A percentile compares a stretch with the other conserved stretches of the same genome.
Evolutionary conservation across 53 echinoderm and acorn worm genomes (phyloP).

Genomic region (Henricia sp.): DNA sequence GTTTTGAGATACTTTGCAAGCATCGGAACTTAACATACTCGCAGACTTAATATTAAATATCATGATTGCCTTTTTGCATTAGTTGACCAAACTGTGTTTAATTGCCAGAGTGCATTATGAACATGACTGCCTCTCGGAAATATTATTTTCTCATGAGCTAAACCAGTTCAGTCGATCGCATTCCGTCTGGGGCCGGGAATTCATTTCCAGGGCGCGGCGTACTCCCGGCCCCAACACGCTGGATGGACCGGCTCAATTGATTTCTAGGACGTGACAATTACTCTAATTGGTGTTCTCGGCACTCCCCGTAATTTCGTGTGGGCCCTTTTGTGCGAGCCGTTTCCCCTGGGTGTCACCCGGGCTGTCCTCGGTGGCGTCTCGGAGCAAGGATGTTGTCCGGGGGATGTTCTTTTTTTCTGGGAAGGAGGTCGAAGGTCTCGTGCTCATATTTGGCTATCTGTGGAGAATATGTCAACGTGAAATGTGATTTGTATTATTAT

Average conservation of each 20-base stretch:
- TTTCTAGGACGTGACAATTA: conserved; percentile 46
- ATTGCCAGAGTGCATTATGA: too few relatives aligned
- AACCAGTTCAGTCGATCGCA: neutral
- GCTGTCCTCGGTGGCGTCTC: neutral
- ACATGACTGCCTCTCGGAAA: too few relatives aligned
- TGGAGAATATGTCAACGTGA: too few relatives aligned
- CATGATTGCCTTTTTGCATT: too few relatives aligned
- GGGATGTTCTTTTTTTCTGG: neutral
- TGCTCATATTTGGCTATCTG: too few relatives aligned
- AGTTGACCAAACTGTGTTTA: too few relatives aligned
- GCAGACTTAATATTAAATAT: too few relatives aligned
- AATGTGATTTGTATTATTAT: too few relatives aligned
- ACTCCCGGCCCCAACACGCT: neutral
- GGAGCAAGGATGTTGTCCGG: neutral
- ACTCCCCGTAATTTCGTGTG: conserved; percentile 36
- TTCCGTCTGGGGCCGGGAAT: neutral
- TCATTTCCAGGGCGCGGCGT: neutral
- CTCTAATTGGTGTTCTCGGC: conserved; percentile 50
- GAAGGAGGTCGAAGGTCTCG: too few relatives aligned
- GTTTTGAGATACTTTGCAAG: too few relatives aligned
- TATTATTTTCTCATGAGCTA: neutral
- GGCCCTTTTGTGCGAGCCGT: conserved; percentile 11
- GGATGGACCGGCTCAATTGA: conserved; percentile 21
- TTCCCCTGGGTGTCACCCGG: conserved; percentile 25
- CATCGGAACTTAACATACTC: too few relatives aligned